phyloP scores from a whole-genome alignment of 2,888 invertebrate genomes.

The Megalurothrips usitatus region DNA sequence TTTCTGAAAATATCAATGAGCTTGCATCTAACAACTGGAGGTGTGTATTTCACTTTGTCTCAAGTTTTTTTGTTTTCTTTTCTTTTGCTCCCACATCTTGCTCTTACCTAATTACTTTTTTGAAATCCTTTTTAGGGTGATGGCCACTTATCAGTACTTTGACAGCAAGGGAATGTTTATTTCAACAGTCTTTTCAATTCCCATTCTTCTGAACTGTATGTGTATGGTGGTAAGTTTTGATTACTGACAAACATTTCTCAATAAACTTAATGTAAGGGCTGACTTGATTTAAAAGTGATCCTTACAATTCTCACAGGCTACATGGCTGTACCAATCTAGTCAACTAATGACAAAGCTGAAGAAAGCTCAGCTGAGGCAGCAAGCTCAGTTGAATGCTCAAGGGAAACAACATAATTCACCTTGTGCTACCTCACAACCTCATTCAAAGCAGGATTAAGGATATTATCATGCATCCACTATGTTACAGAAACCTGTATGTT shows the following conservation, averaged over 20 bases:
- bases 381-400: conserved; percentile 41
- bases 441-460: neutral
- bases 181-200: conserved; percentile 89
- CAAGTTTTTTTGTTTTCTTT: neutral
- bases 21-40: conserved; percentile 82
- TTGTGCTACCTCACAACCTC: neutral
- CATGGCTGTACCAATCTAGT: conserved; percentile 85
- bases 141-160: conserved; percentile 89
- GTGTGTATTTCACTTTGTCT: conserved; percentile 43
- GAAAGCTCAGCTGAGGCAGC: conserved; percentile 70
- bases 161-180: conserved; percentile 91
- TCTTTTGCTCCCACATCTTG: too few relatives aligned
- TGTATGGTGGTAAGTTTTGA: conserved; percentile 79
- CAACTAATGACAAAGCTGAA: conserved; percentile 81
- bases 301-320: conserved; percentile 57
- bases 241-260: neutral
- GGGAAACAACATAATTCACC: conserved; percentile 27
- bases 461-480: neutral
- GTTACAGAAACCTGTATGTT: neutral
- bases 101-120: too few relatives aligned
- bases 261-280: conserved; percentile 30
- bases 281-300: conserved; percentile 20
- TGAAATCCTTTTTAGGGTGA: conserved; percentile 52
- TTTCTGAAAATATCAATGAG: conserved; percentile 86
- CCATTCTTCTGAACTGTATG: conserved; percentile 87